phyloP scores from a whole-genome alignment of 2,113 vertebrate genomes.

The Peromyscus maniculatus region DNA sequence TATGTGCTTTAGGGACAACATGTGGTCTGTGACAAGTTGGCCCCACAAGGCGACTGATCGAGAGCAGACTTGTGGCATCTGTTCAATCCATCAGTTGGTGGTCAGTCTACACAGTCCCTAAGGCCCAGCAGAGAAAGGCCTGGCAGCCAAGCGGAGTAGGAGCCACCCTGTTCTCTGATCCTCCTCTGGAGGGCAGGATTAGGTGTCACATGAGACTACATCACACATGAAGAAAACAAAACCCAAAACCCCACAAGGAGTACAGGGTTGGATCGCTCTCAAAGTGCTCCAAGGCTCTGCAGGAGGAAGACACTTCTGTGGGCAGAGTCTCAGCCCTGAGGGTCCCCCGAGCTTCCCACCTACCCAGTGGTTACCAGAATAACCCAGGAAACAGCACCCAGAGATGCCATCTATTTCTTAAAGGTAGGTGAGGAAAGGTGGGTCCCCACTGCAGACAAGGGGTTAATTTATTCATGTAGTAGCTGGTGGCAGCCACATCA shows the following conservation, averaged over 20 bases:
- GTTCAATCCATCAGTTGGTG: accelerated
- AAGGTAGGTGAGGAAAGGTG: not conserved
- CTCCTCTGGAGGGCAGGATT: not conserved
- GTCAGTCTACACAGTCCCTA: not conserved
- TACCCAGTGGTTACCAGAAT: not conserved
- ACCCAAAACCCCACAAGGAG: not conserved
- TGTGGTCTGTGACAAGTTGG: not conserved
- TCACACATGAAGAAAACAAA: accelerated
- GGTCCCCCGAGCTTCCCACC: not conserved
- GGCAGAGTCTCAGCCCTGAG: not conserved
- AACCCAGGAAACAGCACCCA: not conserved
- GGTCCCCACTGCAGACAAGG: not conserved
- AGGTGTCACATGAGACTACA: accelerated
- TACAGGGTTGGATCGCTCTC: not conserved
- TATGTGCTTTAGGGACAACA: accelerated
- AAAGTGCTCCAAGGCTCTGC: not conserved
- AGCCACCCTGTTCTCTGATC: not conserved
- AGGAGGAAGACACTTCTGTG: not conserved
- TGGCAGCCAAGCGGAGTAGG: too few relatives aligned
- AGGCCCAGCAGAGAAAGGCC: not conserved
- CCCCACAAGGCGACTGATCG: accelerated
- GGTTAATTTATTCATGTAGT: not conserved
- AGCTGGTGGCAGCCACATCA: not conserved
- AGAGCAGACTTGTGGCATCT: accelerated
- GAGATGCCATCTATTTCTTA: accelerated